Base-by-base conservation (phyloP, 2,888 invertebrate species). In the Crepidodera aurea region DNA sequence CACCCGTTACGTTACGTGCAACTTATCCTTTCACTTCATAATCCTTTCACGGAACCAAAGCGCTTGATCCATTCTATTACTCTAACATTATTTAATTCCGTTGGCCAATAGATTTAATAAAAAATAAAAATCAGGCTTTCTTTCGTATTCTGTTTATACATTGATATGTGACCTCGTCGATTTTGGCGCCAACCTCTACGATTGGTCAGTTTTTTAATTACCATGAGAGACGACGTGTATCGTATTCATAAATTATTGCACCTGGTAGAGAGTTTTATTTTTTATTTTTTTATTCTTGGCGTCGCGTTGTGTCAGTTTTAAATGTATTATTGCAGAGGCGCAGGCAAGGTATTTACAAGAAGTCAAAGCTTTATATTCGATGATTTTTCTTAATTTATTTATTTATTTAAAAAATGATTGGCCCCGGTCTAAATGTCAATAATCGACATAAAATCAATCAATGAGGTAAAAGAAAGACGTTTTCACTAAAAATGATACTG, bases 131-230 rank as follows among this genome's bases (percentile, higher is more conserved):
- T 13, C 12, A 34, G 1, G 5, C 13, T 34, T 34, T 34, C 4
- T 37, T 55, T 8, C 2, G 32, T 34, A 40, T 63, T 64, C 46
- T 50, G 42, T 61, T 59, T 57, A 58, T 61, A 62, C 64, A 61
- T 58, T 67, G 62, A 66, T 66, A 64, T 60, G 42, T 70, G 69
- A 70, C 70, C 69, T 70, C 69, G 68, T 68, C 69, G 60, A 60
- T 65, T 68, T 65, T 62, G 66, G 67, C 69, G 70, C 62, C 64
- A 70, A 70, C 2, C 22, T 10, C 34, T 34, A 10, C 63, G 40
- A 70, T 70, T 70, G 69, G 70, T 62, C 59, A 34, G 50, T 15
- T 19, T 27, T 51, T 53, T 63, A 63, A 66, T 66, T 61, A 59
- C 58, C 58, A 44, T 58, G 10, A 51, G 55, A 58, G 37, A 42